Conservation (phyloP, 2,797 vertebrate species). For the Alfaro cultratus region DNA sequence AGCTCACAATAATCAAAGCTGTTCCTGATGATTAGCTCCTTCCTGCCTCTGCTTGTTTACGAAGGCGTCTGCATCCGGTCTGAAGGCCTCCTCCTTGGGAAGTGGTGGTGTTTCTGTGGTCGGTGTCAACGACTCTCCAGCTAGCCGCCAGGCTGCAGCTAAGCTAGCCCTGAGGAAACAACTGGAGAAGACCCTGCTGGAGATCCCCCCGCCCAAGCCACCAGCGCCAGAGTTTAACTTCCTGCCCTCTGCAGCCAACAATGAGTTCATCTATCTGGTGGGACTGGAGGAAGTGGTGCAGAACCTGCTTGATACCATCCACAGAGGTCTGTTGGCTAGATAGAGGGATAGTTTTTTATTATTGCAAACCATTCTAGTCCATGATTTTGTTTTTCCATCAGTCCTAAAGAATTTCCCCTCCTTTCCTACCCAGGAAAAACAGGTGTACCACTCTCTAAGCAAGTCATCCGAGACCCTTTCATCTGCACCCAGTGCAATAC, state of each 20-base stretch:
- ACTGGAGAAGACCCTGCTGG: conserved; percentile 94
- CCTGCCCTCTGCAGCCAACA: conserved; percentile 95
- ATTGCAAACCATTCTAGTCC: neutral
- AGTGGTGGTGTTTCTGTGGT: conserved; percentile 74
- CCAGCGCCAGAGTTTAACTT: conserved; percentile 92
- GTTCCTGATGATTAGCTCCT: neutral
- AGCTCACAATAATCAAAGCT: neutral
- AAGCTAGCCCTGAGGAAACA: conserved; percentile 95
- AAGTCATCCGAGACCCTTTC: conserved; percentile 83
- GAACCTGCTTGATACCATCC: conserved; percentile 91
- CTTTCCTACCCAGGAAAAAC: conserved; percentile 81
- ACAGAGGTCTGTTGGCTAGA: conserved; percentile 76
- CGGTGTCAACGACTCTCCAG: conserved; percentile 85
- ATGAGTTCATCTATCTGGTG: conserved; percentile 97
- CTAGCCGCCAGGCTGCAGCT: conserved; percentile 91
- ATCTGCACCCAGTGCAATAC: conserved; percentile 94
- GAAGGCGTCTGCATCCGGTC: conserved; percentile 83
- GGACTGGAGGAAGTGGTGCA: conserved; percentile 97
- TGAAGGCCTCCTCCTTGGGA: conserved; percentile 85
- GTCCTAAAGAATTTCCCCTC: conserved; percentile 12
- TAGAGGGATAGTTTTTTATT: neutral
- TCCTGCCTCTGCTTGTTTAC: conserved; percentile 9
- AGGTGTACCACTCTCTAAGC: conserved; percentile 62
- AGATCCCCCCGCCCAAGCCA: conserved; percentile 95
- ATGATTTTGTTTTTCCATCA: conserved; percentile 12